Evolutionary conservation across 2,797 vertebrate species (phyloP).

Genomic region (Lepus townsendii): DNA sequence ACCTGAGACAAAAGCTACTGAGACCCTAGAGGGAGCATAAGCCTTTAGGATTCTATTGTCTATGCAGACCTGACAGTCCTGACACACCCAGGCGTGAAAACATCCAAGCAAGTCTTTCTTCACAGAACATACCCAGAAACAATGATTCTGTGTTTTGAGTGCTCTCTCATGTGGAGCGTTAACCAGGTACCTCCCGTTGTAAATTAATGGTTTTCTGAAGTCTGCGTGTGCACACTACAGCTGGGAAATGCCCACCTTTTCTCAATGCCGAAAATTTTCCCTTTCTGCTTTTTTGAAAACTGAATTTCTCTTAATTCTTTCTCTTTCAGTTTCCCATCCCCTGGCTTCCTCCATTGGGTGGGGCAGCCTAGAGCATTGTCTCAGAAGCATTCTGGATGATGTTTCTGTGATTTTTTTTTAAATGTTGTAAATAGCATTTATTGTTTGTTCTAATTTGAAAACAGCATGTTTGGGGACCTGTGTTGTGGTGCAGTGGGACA

Average conservation of each 20-base stretch:
- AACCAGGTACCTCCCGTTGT: background rate
- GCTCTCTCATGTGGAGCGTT: background rate
- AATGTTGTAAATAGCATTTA: background rate
- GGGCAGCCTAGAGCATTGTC: background rate
- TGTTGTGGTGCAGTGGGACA: too few relatives aligned
- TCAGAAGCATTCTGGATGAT: constrained; percentile 8
- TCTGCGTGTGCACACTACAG: background rate
- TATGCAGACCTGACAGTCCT: background rate
- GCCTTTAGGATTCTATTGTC: background rate
- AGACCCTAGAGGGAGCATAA: background rate
- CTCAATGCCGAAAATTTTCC: background rate
- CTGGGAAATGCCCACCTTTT: constrained; percentile 29
- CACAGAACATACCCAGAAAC: constrained; percentile 31
- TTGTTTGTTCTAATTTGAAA: constrained; percentile 52
- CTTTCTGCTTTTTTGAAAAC: background rate
- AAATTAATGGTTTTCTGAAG: background rate
- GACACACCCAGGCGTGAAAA: background rate
- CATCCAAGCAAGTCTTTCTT: constrained; percentile 2
- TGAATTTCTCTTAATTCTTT: constrained; percentile 41
- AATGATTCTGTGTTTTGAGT: constrained; percentile 39
- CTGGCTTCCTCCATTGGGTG: background rate
- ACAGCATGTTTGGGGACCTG: too few relatives aligned
- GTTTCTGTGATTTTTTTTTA: background rate
- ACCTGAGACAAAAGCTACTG: background rate
- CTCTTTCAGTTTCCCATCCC: background rate